These are phyloP conservation scores for Trochalopteron elliotii DNA, from an alignment of 2,113 vertebrate genomes.

Conservation along the genomic window DNA sequence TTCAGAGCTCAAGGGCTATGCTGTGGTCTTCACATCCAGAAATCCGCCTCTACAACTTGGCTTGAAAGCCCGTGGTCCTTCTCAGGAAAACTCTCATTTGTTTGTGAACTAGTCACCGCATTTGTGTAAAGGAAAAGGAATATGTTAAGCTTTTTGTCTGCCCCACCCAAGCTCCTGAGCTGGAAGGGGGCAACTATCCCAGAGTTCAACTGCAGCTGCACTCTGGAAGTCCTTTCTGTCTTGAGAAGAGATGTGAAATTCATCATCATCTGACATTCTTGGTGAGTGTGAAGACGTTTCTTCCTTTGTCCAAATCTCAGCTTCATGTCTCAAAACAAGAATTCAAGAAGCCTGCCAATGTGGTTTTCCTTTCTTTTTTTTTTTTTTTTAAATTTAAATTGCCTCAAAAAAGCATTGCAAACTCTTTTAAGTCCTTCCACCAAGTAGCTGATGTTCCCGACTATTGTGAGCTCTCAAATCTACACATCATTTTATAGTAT, in stretches of 20 bases:
- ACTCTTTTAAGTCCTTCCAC: neutral
- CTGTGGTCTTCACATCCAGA: neutral
- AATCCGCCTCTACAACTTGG: rapidly evolving
- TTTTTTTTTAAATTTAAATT: neutral
- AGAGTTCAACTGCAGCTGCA: neutral
- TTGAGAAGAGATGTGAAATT: neutral
- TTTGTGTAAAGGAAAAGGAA: neutral
- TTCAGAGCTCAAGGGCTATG: neutral
- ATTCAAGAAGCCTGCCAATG: neutral
- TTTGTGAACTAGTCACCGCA: neutral
- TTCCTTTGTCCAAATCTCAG: neutral
- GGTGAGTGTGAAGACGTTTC: neutral
- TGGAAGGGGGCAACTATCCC: neutral
- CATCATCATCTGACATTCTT: neutral
- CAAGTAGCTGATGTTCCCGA: neutral
- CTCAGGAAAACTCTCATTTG: neutral
- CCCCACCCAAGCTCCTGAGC: neutral
- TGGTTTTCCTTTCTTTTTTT: neutral
- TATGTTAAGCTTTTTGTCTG: neutral
- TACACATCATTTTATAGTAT: neutral
- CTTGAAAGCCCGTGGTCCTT: neutral
- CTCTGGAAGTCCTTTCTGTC: neutral
- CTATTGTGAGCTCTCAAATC: neutral
- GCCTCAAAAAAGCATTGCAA: neutral
- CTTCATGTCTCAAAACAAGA: neutral